Evolutionary conservation across 2,888 invertebrate species (phyloP).

Genomic region (Ceriagrion tenellum): DNA sequence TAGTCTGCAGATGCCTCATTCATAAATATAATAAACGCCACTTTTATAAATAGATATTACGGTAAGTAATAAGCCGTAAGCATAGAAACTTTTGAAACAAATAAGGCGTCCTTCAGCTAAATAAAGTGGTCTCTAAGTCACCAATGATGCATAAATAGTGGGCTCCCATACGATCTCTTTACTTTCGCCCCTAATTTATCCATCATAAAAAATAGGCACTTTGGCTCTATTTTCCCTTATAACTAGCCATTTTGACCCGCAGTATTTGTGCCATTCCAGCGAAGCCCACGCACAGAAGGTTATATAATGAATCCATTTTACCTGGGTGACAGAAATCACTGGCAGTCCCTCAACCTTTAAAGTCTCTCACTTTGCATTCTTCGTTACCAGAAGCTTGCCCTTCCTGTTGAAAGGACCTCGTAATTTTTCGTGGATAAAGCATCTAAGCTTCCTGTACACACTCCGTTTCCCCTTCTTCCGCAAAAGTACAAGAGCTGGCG

Average conservation of each 20-base stretch:
- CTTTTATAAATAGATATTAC: no score
- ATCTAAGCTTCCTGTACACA: background rate
- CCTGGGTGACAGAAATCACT: slow-evolving; percentile 2
- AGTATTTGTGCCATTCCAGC: no score
- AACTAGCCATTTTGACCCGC: no score
- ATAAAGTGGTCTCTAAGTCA: background rate
- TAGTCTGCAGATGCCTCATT: no score
- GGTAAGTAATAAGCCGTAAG: no score
- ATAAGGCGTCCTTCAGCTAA: no score
- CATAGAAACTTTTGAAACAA: no score
- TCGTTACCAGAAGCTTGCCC: background rate
- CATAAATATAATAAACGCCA: no score
- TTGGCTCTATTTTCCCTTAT: no score
- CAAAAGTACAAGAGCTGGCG: no score
- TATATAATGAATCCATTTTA: slow-evolving; percentile 24
- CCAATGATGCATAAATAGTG: background rate
- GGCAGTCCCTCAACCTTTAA: background rate
- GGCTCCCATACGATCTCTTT: background rate
- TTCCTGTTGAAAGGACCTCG: slow-evolving; percentile 15
- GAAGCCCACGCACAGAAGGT: background rate
- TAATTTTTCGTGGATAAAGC: slow-evolving; percentile 41
- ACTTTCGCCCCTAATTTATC: background rate
- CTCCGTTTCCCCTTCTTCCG: no score
- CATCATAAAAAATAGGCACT: no score
- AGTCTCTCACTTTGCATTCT: background rate